Base-by-base conservation (phyloP, 2,797 vertebrate species). In the Emydoidea blandingii region DNA sequence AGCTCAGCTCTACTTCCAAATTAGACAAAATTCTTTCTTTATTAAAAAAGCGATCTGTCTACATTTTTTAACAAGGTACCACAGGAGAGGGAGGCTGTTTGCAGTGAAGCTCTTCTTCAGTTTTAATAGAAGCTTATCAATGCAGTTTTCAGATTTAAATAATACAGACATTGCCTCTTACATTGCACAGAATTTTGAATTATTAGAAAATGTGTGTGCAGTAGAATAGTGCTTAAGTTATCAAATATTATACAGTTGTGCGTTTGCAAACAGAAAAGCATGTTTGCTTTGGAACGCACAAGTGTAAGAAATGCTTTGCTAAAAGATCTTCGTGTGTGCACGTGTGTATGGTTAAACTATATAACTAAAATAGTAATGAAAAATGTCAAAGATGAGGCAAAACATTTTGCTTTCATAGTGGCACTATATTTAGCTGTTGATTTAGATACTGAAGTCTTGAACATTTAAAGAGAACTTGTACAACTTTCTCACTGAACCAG, bases 391-490 rank as follows among this genome's bases (percentile, higher is more conserved):
- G 86, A 52, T 88, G 41, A 96, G 93, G 88, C 95, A 85, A 96
- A 96, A 16, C 87, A n/a, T 23, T 94, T 94, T 96, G 92, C 91
- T 96, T 95, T 91, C 49, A 79, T 88, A 57, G 90, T 94, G 79
- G 90, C 90, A 91, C 93, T 97, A 50, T 95, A 29, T 93, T 93
- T 93, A 95, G 57, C 52, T 91, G 53, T 92, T 88, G 41, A 74
- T 91, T 86, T 88, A 94, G 92, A 94, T 95, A 68, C 56, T 96
- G 84, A 86, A 84, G 86, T 92, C 94, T 93, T 95, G 91, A 95
- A 87, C 88, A 81, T 91, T 93, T 88, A 91, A 91, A 93, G 79
- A 96, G 94, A 81, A 91, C 52, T 89, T 92, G 16, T 12, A 84
- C 87, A 94, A 87, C 65, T 80, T 2, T 76, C 81, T 92, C 85